Evolutionary conservation across 2,113 vertebrate species (phyloP).

Genomic region (Dromaius novaehollandiae): DNA sequence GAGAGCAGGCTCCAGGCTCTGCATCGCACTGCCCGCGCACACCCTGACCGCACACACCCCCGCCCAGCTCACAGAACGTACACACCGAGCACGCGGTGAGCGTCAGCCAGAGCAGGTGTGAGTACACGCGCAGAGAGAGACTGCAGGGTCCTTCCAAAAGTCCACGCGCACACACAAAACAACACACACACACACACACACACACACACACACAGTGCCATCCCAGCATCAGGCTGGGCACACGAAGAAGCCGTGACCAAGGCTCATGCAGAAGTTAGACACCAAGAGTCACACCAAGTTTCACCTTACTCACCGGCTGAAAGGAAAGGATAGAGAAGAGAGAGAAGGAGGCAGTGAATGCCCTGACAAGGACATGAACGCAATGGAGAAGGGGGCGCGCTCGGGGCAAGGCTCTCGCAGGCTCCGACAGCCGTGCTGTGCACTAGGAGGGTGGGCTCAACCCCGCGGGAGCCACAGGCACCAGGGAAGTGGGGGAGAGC

Average conservation of each 20-base stretch:
- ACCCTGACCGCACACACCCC: background rate
- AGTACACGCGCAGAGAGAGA: background rate
- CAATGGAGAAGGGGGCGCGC: background rate
- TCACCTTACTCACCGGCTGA: conserved; percentile 66
- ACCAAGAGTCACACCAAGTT: conserved; percentile 3
- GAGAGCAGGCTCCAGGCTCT: background rate
- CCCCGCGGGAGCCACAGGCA: background rate
- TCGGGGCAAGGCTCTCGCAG: background rate
- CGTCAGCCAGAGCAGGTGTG: background rate
- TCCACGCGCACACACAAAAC: background rate
- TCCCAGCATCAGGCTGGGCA: conserved; percentile 43
- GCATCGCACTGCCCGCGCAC: background rate
- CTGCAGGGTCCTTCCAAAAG: background rate
- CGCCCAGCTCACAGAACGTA: background rate
- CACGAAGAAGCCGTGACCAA: background rate
- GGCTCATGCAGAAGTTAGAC: conserved; percentile 61
- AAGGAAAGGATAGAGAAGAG: conserved; percentile 2
- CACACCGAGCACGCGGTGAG: background rate
- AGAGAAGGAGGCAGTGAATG: conserved; percentile 39
- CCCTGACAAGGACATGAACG: rapidly evolving
- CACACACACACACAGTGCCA: background rate
- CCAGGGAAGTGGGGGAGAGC: too few species aligned
- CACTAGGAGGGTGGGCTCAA: background rate
- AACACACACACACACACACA: rapidly evolving
- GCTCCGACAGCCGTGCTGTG: background rate